These are phyloP conservation scores for Chaetogeoica ovagalla DNA, from an alignment of 2,888 invertebrate species.

Conservation along the genomic window DNA sequence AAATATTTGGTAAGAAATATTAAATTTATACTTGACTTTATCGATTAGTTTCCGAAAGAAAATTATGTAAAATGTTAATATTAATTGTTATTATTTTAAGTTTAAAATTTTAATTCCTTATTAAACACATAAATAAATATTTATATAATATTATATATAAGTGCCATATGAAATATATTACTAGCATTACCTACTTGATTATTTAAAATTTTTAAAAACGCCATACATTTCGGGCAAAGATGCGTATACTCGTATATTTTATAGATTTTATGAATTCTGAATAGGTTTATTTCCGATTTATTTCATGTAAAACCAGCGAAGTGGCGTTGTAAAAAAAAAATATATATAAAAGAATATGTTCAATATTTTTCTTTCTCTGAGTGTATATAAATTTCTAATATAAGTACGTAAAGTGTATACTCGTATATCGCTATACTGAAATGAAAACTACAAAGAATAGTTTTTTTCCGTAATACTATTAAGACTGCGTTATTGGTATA, in stretches of 20 bases:
- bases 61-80: background rate
- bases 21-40: background rate
- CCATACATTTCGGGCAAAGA: background rate
- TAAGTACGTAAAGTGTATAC: background rate
- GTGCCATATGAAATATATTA: too few species aligned
- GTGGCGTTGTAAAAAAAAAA: conserved; percentile 10
- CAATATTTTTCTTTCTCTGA: background rate
- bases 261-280: conserved; percentile 11
- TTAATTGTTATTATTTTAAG: background rate
- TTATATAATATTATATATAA: too few species aligned
- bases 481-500: background rate
- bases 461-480: background rate
- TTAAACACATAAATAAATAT: too few species aligned
- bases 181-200: too few species aligned
- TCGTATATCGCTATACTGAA: background rate
- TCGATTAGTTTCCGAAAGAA: background rate
- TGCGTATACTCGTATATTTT: background rate
- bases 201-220: background rate
- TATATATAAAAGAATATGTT: background rate
- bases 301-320: conserved; percentile 28
- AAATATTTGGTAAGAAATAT: background rate
- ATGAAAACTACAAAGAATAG: background rate
- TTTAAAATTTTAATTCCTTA: background rate
- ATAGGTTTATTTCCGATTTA: conserved; percentile 15
- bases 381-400: background rate